phyloP scores from a whole-genome alignment of 2,888 invertebrate genomes.

The Caenorhabditis macrosperma region DNA sequence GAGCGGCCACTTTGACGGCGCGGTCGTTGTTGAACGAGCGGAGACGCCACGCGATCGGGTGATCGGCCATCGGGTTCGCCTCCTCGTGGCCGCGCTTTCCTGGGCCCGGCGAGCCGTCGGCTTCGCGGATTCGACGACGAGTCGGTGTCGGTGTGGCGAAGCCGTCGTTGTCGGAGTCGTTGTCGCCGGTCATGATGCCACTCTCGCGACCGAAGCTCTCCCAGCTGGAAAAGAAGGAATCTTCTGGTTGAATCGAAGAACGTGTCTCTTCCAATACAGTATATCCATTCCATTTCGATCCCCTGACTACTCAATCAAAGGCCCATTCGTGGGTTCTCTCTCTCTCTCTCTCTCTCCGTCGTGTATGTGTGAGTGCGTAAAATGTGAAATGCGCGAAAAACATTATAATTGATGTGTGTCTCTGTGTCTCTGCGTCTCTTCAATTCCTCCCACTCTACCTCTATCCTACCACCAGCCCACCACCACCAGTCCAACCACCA shows the following conservation, averaged over 20 bases:
- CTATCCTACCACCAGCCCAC: no score
- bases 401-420: conserved; percentile 47
- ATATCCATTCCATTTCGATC: neutral
- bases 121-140: conserved; percentile 44
- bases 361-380: neutral
- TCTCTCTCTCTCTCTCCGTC: neutral
- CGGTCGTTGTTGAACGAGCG: conserved; percentile 52
- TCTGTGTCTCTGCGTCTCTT: neutral
- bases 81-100: conserved; percentile 50
- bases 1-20: conserved; percentile 56
- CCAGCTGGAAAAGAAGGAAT: conserved; percentile 59
- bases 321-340: neutral
- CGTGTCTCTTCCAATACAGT: neutral
- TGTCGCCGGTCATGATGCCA: conserved; percentile 66
- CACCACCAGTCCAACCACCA: neutral
- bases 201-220: conserved; percentile 66
- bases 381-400: conserved; percentile 40
- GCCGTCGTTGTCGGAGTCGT: conserved; percentile 57
- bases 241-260: neutral
- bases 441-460: neutral
- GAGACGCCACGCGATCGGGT: conserved; percentile 59
- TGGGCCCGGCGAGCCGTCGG: conserved; percentile 26
- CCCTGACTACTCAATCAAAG: conserved; percentile 6
- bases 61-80: conserved; percentile 46
- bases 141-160: conserved; percentile 47